Percentiles rank a stretch among this genome's conserved stretches.
Conservation (phyloP, 2,888 invertebrate genomes). For the Rambutsinella grinnellia region DNA sequence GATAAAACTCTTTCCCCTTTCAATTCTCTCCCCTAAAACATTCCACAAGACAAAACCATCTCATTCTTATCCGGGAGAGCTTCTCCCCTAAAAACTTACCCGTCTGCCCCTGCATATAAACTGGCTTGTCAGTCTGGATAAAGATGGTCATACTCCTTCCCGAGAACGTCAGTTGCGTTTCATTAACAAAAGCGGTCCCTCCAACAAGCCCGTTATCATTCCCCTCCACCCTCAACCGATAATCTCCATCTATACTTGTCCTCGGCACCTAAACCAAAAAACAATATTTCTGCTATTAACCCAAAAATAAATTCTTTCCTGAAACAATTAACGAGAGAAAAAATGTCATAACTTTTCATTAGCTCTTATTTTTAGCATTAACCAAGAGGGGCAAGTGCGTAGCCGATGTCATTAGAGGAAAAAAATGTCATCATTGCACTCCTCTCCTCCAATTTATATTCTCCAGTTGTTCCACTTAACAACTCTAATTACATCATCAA, state of each 20-base stretch:
- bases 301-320: slow-evolving; percentile 23
- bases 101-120: slow-evolving; percentile 93
- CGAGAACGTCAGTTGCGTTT: slow-evolving; percentile 86
- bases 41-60: no score
- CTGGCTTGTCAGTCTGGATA: slow-evolving; percentile 93
- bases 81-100: slow-evolving; percentile 70
- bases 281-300: slow-evolving; percentile 26
- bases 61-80: not conserved
- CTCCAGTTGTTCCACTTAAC: not conserved
- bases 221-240: slow-evolving; percentile 87
- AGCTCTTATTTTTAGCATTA: no score
- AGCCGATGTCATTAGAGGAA: not conserved
- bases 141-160: slow-evolving; percentile 95
- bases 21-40: no score
- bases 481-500: no score
- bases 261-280: slow-evolving; percentile 77
- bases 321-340: slow-evolving; percentile 26
- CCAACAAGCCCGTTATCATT: slow-evolving; percentile 83
- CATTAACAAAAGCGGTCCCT: slow-evolving; percentile 90
- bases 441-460: not conserved
- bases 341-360: slow-evolving; percentile 54
- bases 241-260: slow-evolving; percentile 86
- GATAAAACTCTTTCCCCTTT: not conserved
- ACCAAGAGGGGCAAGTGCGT: not conserved
- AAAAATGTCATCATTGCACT: slow-evolving; percentile 31